phyloP scores from a whole-genome alignment of 2,797 vertebrate genomes.

The Leptoclinus maculatus region DNA sequence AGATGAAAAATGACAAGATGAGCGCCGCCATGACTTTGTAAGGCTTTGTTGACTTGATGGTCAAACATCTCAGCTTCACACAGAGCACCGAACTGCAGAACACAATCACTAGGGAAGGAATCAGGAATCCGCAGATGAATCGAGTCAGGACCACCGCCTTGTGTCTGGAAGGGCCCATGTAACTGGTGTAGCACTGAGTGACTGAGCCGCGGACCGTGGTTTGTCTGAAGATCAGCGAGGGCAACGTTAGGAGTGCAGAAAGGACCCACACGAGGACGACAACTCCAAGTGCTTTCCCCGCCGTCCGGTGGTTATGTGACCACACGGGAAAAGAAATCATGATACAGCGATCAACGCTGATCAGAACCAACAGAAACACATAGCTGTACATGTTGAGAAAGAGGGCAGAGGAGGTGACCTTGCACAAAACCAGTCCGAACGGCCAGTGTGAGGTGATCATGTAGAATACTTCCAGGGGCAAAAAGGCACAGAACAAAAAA shows the following conservation, averaged over 20 bases:
- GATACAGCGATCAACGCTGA: conserved; percentile 90
- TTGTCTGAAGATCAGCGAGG: conserved; percentile 87
- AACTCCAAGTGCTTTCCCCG: conserved; percentile 70
- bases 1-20: conserved; percentile 90
- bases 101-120: conserved; percentile 87
- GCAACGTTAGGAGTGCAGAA: conserved; percentile 85
- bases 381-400: conserved; percentile 94
- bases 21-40: conserved; percentile 90
- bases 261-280: conserved; percentile 84
- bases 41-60: conserved; percentile 87
- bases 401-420: conserved; percentile 87
- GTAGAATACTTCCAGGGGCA: conserved; percentile 83
- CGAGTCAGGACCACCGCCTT: conserved; percentile 78
- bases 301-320: conserved; percentile 88
- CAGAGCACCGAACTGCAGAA: conserved; percentile 84
- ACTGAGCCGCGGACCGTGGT: conserved; percentile 49
- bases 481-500: conserved; percentile 88
- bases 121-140: conserved; percentile 86
- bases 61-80: conserved; percentile 80
- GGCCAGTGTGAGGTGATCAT: conserved; percentile 83
- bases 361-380: conserved; percentile 89
- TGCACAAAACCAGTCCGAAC: conserved; percentile 89
- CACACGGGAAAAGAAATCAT: conserved; percentile 88
- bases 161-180: conserved; percentile 55
- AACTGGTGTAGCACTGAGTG: conserved; percentile 84